Base-by-base conservation (phyloP, 1,140 invertebrate genomes). In the Conus betulinus region DNA sequence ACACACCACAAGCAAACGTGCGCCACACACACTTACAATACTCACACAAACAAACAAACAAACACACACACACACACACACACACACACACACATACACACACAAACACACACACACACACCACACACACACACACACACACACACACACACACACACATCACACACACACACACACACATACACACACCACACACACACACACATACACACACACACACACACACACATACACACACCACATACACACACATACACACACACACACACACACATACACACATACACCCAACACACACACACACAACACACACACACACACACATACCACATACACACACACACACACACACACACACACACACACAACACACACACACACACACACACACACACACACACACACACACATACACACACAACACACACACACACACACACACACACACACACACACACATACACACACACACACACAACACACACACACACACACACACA, bases 351-450 rank as follows among this genome's bases (percentile, higher is more conserved):
- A n/a, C n/a, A n/a, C n/a, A n/a, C n/a, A n/a, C n/a, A n/a, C n/a
- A n/a, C n/a, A n/a, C n/a, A n/a, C n/a, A n/a, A n/a, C n/a, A n/a
- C n/a, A n/a, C n/a, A n/a, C n/a, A n/a, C n/a, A n/a, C n/a, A n/a
- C n/a, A n/a, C n/a, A n/a, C n/a, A n/a, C n/a, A n/a, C n/a, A n/a
- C n/a, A n/a, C n/a, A 39, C 81, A 82, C 81, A 52, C 39, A 55
- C 81, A 84, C 55, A 52, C 55, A 84, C 55, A 63, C 82, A 84
- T 25, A 63, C 55, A 84, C 82, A 63, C 55, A 84, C 82, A 63
- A 63, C 82, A 39, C 53, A 63, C 53, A 63, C 53, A 63, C 52
- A 55, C 52, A 53, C 52, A 53, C 39, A 82, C 51, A 82, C 52
- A 82, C 39, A 52, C 81, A 55, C n/a, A 52, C 51, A 53, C 51